Evolutionary conservation across 2,113 vertebrate species (phyloP).

Genomic region (Percopsis transmontana): DNA sequence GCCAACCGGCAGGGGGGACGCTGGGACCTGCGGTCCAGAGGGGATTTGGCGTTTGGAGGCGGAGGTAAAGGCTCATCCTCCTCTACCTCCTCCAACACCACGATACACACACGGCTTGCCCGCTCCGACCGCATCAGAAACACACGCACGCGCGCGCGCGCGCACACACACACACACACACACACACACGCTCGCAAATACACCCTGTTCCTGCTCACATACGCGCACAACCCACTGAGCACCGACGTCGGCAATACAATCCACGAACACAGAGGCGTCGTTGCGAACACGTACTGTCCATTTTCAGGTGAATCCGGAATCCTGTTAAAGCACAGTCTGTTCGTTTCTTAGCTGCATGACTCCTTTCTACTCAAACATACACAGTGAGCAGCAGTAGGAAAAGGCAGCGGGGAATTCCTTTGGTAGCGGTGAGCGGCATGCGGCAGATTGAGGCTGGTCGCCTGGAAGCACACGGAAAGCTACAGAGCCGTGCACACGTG

Average conservation of each 20-base stretch:
- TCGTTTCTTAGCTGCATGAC: constrained; percentile 53
- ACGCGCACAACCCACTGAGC: constrained; percentile 25
- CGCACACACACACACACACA: constrained; percentile 7
- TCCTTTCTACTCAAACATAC: constrained; percentile 36
- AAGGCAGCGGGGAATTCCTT: constrained; percentile 71
- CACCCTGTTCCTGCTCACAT: constrained; percentile 49
- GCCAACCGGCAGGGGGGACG: constrained; percentile 52
- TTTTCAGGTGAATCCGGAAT: constrained; percentile 41
- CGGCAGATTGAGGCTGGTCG: constrained; percentile 67
- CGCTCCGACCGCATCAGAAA: constrained; percentile 83
- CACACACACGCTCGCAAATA: constrained; percentile 9
- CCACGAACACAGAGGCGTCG: constrained; percentile 16
- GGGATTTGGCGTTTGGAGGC: constrained; percentile 58
- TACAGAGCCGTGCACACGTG: constrained; percentile 37
- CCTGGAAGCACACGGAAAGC: constrained; percentile 60
- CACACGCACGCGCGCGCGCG: constrained; percentile 15
- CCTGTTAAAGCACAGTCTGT: constrained; percentile 42
- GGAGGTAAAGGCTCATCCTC: constrained; percentile 69
- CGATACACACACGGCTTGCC: constrained; percentile 98
- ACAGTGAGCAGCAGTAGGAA: constrained; percentile 40
- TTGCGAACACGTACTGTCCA: constrained; percentile 30
- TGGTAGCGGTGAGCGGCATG: constrained; percentile 70
- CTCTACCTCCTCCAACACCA: constrained; percentile 98
- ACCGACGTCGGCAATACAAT: constrained; percentile 37
- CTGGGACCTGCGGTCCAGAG: constrained; percentile 60